phyloP scores from a whole-genome alignment of 2,113 vertebrate species.

The Prolemur simus region DNA sequence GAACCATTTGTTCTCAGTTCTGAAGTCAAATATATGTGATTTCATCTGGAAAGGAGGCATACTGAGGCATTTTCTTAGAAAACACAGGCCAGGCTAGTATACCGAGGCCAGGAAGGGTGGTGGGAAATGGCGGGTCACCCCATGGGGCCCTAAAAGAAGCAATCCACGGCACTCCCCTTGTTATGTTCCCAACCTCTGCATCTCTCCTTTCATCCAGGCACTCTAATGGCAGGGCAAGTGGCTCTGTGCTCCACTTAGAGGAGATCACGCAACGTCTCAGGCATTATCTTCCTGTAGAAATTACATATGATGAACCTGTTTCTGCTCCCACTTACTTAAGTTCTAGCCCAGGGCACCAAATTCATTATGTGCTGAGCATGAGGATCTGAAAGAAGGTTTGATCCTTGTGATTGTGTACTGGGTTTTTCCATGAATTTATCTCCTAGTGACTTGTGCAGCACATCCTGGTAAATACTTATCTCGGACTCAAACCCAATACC shows the following conservation, averaged over 20 bases:
- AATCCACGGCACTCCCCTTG: accelerated
- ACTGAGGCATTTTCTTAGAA: not conserved
- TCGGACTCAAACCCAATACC: not conserved
- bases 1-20: not conserved
- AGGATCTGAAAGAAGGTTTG: conserved; percentile 3
- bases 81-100: not conserved
- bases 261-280: not conserved
- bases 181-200: not conserved
- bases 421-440: not conserved
- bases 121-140: accelerated
- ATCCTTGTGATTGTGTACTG: not conserved
- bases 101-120: not conserved
- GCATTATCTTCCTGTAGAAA: conserved; percentile 39
- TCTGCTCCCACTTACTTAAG: conserved; percentile 29
- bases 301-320: not conserved
- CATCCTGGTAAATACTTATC: not conserved
- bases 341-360: conserved; percentile 47
- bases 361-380: not conserved
- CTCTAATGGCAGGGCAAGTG: conserved; percentile 4
- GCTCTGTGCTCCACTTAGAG: not conserved
- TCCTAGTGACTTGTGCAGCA: not conserved
- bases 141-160: not conserved
- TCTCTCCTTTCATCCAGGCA: not conserved
- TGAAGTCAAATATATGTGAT: not conserved
- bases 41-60: not conserved